Evolutionary conservation across 2,797 vertebrate species (phyloP).

Genomic region (Calcarius lapponicus): DNA sequence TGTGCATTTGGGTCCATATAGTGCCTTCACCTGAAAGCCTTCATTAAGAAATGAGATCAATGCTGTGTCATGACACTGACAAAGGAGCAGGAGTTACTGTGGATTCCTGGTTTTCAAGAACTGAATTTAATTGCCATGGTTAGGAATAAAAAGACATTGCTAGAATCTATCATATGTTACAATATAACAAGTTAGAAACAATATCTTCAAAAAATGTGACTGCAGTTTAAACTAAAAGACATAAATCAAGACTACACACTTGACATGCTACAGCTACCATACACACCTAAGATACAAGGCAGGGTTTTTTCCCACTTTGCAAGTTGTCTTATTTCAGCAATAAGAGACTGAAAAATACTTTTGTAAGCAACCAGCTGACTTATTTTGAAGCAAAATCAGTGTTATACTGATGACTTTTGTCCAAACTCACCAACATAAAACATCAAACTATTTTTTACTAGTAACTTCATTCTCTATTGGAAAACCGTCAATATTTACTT

Average conservation of each 20-base stretch:
- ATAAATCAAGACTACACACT: background rate
- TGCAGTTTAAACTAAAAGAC: background rate
- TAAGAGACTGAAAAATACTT: background rate
- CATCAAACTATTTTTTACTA: background rate
- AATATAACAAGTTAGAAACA: background rate
- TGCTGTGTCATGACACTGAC: background rate
- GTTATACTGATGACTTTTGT: background rate
- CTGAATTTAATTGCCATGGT: background rate
- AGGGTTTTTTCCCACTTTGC: background rate
- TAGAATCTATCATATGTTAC: background rate
- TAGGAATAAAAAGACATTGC: background rate
- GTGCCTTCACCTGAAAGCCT: background rate
- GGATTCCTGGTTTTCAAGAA: background rate
- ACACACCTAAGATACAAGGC: background rate
- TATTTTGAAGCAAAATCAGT: background rate
- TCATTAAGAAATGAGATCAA: background rate
- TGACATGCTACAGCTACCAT: background rate
- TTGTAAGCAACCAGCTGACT: background rate
- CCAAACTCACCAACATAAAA: background rate
- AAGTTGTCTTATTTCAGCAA: background rate
- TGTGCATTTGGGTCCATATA: background rate
- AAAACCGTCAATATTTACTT: background rate
- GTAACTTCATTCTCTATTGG: background rate
- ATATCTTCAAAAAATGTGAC: background rate
- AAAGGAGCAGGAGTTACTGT: background rate